Percentiles rank a stretch among this genome's conserved stretches.
Evolutionary conservation across 2,797 vertebrate genomes (phyloP).

Genomic region (Parambassis ranga): DNA sequence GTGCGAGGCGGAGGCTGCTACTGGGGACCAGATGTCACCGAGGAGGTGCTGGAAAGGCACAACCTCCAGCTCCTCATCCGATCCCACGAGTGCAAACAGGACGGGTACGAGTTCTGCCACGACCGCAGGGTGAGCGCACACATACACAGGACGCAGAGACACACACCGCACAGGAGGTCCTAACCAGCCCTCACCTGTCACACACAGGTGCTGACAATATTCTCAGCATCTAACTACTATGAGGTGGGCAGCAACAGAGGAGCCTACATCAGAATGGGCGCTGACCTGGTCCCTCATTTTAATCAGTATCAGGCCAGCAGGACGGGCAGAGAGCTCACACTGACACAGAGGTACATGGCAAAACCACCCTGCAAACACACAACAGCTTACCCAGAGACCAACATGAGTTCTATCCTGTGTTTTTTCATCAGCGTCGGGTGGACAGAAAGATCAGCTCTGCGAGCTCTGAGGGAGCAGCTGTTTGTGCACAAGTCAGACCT

Average conservation of each 20-base stretch:
- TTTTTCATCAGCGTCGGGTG: constrained; percentile 81
- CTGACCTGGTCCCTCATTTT: constrained; percentile 86
- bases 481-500: constrained; percentile 90
- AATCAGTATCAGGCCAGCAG: constrained; percentile 91
- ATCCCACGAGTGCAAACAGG: constrained; percentile 95
- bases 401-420: neutral
- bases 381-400: no score
- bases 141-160: neutral
- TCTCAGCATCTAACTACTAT: constrained; percentile 91
- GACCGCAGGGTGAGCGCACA: constrained; percentile 78
- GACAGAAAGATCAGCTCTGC: constrained; percentile 91
- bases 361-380: no score
- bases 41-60: constrained; percentile 83
- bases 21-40: constrained; percentile 91
- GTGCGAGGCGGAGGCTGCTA: constrained; percentile 92
- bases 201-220: constrained; percentile 80
- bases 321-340: constrained; percentile 81
- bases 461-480: constrained; percentile 84
- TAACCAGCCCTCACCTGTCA: neutral
- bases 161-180: neutral
- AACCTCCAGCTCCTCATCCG: constrained; percentile 89
- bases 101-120: constrained; percentile 94
- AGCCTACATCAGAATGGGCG: constrained; percentile 90
- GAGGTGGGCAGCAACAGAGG: constrained; percentile 94
- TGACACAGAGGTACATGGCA: constrained; percentile 91